phyloP scores from a whole-genome alignment of 2,797 vertebrate genomes.

The Loriculus beryllinus region DNA sequence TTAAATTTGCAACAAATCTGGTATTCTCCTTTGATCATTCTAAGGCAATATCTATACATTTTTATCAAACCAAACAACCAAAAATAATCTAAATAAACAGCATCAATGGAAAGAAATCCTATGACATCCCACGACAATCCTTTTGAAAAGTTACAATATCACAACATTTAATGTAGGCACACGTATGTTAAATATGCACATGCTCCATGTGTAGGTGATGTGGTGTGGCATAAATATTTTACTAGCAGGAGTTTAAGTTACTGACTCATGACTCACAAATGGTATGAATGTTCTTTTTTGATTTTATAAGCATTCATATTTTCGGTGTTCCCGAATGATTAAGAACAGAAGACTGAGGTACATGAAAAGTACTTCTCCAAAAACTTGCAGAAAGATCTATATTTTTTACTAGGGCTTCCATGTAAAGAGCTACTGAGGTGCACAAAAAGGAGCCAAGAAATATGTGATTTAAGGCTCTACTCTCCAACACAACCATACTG shows the following conservation, averaged over 20 bases:
- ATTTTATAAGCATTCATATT: background rate
- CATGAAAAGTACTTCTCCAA: background rate
- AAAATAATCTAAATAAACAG: background rate
- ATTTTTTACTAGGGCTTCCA: background rate
- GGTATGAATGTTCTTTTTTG: constrained; percentile 28
- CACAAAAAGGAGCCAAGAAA: background rate
- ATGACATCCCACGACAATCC: background rate
- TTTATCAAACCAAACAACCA: background rate
- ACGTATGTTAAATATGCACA: rapidly evolving
- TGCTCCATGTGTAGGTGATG: constrained; percentile 8
- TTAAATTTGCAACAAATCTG: background rate
- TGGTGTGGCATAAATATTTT: constrained; percentile 33
- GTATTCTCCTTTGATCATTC: constrained; percentile 30
- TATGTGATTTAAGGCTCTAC: background rate
- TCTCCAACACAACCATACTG: background rate
- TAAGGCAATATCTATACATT: background rate
- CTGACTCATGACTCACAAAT: constrained; percentile 24
- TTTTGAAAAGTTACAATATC: background rate
- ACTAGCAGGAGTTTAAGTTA: constrained; percentile 20
- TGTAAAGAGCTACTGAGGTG: background rate
- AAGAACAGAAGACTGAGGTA: background rate
- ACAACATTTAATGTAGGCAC: background rate
- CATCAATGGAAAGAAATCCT: background rate
- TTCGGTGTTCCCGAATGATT: background rate
- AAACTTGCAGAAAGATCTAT: background rate